Evolutionary conservation across 2,888 invertebrate genomes (phyloP), one percentile per base, ranked within the genome.

Genomic region (Drosophila acutilabella): DNA sequence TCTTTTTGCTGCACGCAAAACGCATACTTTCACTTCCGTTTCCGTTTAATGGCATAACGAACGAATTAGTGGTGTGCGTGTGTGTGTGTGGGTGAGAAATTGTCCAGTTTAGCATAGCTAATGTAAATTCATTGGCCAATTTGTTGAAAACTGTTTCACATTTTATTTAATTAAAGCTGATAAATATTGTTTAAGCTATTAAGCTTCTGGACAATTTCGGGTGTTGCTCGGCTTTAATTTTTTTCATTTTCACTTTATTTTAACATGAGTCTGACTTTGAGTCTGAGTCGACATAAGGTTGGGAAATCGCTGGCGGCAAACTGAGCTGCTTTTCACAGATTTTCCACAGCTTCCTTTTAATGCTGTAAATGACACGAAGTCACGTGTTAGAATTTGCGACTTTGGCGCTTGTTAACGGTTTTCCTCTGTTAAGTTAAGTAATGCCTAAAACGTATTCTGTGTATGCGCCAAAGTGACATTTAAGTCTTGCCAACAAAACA

Each of bases 341-440:
- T 61, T 53, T 48, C 45, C 18, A 47, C 59, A 51, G 54, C 50
- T 66, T 59, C 64, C 71, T 76, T 82, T 82, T 83, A 83, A 86
- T 89, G 79, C 71, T 76, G 78, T 79, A 89, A 89, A 89, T 79
- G 89, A 87, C 89, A 89, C 89, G 89, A 89, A 89, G 88, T 89
- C 89, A 89, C 89, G 89, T 89, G 89, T 89, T 80, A 74, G 74
- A 86, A 77, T 84, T 83, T 86, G 83, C 74, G 83, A 84, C 83
- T 86, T 84, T 81, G 87, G 58, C 76, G 84, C 84, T 87, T 87
- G 89, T 87, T 84, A 84, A 74, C 83, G 83, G 76, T 81, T 75
- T 30, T 75, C 80, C 82, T 68, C 82, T 73, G 65, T 71, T 75
- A 67, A 78, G 75, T 36, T 36, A 36, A 36, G 36, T 80, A 83